Evolutionary conservation across 2,113 vertebrate species (phyloP).

Genomic region (Oncorhynchus masou): DNA sequence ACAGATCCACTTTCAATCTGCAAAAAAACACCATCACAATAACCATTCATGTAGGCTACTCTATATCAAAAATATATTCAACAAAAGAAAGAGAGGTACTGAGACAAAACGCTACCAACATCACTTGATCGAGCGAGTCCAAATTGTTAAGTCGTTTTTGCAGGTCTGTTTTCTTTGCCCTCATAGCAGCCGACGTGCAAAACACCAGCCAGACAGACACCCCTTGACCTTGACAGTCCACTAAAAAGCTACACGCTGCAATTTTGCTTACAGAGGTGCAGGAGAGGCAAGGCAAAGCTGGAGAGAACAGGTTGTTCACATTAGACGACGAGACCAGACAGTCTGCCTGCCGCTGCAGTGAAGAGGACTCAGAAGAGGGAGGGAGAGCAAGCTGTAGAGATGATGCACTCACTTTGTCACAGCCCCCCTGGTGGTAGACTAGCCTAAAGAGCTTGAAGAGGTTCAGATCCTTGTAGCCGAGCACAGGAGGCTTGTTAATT

Average conservation of each 20-base stretch:
- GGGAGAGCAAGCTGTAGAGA: neutral
- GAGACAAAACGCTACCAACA: neutral
- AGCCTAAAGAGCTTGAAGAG: conserved; percentile 97
- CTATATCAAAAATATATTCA: neutral
- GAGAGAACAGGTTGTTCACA: neutral
- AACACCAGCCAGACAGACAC: neutral
- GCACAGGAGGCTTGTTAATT: conserved; percentile 97
- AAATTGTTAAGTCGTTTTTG: neutral
- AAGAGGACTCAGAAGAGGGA: neutral
- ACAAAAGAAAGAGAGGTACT: neutral
- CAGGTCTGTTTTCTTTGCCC: neutral
- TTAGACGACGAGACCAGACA: neutral
- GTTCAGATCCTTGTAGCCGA: conserved; percentile 98
- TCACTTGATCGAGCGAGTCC: neutral
- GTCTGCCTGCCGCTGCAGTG: neutral
- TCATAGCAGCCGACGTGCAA: neutral
- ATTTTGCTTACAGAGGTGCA: neutral
- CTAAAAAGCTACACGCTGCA: neutral
- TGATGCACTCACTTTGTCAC: conserved; percentile 83
- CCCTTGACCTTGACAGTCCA: neutral
- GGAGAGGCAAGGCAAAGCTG: neutral
- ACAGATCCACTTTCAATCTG: conserved; percentile 96
- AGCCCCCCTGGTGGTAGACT: conserved; percentile 92
- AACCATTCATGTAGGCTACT: neutral
- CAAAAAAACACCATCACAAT: conserved; percentile 36